phyloP scores from a whole-genome alignment of 2,113 vertebrate species.

The Empidonax traillii region DNA sequence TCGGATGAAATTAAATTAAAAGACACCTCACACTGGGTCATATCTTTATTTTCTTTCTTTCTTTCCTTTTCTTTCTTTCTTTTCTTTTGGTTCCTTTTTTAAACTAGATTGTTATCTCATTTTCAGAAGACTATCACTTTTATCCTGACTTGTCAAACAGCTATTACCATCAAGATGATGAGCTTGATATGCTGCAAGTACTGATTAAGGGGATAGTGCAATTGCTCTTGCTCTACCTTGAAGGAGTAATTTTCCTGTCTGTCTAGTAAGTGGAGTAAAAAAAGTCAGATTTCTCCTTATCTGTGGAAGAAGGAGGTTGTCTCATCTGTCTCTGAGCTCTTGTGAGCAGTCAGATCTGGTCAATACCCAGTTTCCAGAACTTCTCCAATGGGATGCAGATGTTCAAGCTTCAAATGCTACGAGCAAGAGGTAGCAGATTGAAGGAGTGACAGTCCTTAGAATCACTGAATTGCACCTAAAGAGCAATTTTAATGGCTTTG shows the following conservation, averaged over 20 bases:
- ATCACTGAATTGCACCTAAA: background rate
- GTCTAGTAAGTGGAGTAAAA: slow-evolving; percentile 37
- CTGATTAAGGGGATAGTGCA: slow-evolving; percentile 71
- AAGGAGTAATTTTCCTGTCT: slow-evolving; percentile 70
- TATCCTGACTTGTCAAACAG: slow-evolving; percentile 69
- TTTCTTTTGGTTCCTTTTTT: slow-evolving; percentile 52
- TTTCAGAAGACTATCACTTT: slow-evolving; percentile 71
- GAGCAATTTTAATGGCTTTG: background rate
- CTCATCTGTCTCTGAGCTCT: slow-evolving; percentile 32
- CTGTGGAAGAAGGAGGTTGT: slow-evolving; percentile 29
- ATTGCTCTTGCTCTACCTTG: slow-evolving; percentile 47
- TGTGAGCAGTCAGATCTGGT: background rate
- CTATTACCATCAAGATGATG: slow-evolving; percentile 62
- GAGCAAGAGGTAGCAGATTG: background rate
- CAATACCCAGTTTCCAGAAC: background rate
- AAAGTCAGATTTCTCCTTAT: slow-evolving; percentile 17
- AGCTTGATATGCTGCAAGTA: slow-evolving; percentile 57
- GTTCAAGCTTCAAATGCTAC: background rate
- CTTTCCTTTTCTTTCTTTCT: background rate
- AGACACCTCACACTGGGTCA: slow-evolving; percentile 19
- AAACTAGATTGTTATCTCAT: slow-evolving; percentile 55
- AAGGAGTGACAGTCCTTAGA: background rate
- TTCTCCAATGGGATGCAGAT: background rate
- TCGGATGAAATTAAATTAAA: slow-evolving; percentile 68
- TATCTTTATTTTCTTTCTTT: background rate